Evolutionary conservation across 53 echinoderm and acorn worm genomes (phyloP), one percentile per base, ranked within the genome.

Genomic region (Holothuria leucospilota): DNA sequence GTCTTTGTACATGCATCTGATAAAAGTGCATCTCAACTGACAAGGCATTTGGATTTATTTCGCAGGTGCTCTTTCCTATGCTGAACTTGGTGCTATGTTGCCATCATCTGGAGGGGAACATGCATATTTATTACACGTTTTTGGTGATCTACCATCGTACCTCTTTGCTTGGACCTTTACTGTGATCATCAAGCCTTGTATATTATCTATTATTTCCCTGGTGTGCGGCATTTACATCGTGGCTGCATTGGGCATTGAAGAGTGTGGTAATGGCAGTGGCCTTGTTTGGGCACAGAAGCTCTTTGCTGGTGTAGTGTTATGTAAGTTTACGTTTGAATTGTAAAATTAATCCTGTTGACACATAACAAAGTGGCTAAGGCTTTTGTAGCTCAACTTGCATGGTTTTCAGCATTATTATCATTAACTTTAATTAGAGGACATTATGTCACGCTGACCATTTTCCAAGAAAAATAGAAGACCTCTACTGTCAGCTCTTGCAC

Each of bases 61-160:
- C 18, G 13, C 78, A 93, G 93, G 90, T 60, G 83, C 93, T 9
- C 74, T 93, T 6, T 93, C 87, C 23, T 93, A 93, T 75, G 90
- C 93, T 42, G 93, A 93, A 63, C 93, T 93, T 8, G 93, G 93
- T 0, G 86, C 93, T 12, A 74, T 93, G 68, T 71, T 93, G 49
- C 93, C 84, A 6, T 82, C 82, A 51, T 93, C 93, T 4, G 93
- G 93, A 0, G 93, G 90, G 20, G 93, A 93, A 30, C 90, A 93
- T 63, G 87, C 90, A 29, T 93, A 93, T 66, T 88, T 93, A 0
- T n/a, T 84, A 2, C 84, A 90, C 16, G 73, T 78, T 14, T 84
- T 93, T 59, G 93, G 93, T 29, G 63, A 77, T 28, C 61, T 93
- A 3, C 90, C 90, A 14, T 78, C 93, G 14, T 93, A 87, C 68